phyloP scores from a whole-genome alignment of 2,888 invertebrate species.

The Odontothrips loti region DNA sequence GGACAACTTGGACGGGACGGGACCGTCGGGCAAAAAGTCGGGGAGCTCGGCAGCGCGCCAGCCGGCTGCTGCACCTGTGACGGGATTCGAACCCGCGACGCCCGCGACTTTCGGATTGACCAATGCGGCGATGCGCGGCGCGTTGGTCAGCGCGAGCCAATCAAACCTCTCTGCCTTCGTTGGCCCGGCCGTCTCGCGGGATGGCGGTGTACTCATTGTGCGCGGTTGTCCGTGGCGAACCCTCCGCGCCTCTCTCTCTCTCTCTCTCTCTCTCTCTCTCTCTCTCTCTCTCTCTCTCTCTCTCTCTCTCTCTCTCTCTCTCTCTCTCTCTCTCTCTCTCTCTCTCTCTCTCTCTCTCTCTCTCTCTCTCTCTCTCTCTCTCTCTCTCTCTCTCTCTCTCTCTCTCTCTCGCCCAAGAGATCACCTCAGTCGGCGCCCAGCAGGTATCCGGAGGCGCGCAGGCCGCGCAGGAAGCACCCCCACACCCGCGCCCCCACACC shows the following conservation, averaged over 20 bases:
- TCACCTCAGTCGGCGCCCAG: neutral
- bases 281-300: neutral
- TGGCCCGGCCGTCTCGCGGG: too few relatives aligned
- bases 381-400: too few relatives aligned
- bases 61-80: neutral
- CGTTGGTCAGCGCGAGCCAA: too few relatives aligned
- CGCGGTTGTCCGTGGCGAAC: neutral
- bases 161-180: too few relatives aligned
- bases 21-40: too few relatives aligned
- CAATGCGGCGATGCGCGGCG: too few relatives aligned
- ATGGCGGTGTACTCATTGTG: too few relatives aligned
- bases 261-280: neutral
- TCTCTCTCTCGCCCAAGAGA: neutral
- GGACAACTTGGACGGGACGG: too few relatives aligned
- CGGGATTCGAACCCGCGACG: too few relatives aligned
- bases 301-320: neutral
- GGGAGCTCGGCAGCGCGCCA: too few relatives aligned
- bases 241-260: neutral
- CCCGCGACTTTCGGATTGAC: too few relatives aligned
- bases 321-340: constrained; percentile 1
- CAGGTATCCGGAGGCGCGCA: too few relatives aligned
- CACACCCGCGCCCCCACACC: neutral
- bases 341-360: neutral
- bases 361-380: neutral
- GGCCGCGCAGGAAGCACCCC: neutral